Evolutionary conservation across 1,140 invertebrate species (phyloP), one percentile per base, ranked within the genome.

Genomic region (Reticulitermes speratus): DNA sequence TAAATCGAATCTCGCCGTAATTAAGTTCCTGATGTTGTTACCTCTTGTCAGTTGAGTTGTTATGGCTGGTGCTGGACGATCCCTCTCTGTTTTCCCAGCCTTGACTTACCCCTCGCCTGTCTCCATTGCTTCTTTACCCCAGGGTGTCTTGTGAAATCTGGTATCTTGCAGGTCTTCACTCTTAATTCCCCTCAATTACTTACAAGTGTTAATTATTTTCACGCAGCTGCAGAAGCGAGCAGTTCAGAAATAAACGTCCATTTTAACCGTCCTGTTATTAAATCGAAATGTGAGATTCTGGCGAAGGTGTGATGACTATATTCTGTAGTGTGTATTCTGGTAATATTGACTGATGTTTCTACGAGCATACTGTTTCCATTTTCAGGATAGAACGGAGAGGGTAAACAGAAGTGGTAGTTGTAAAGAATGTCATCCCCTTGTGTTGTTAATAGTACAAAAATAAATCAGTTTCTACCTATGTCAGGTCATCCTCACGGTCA

Each of bases 171-270:
- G 65, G 65, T 30, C n/a, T 75, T 30, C 65, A 30, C 0, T 75
- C n/a, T 25, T 75, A 30, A 75, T 30, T 75, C 65, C 14, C 30
- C 65, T 75, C 30, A 6, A 75, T 75, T 75, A 75, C 25, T 11
- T 75, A 75, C 65, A 11, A 30, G 65, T 75, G 65, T 75, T 75
- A 75, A 75, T 75, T 75, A 75, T 75, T 75, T 30, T 75, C n/a
- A 30, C 7, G n/a, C 8, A n/a, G n/a, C 65, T 30, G 25, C 25
- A 75, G 59, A 9, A 65, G 21, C 19, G 59, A 65, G 8, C 8
- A 19, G 59, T n/a, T 65, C 21, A 12, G 19, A 12, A 65, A 12
- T 65, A 65, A 65, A 12, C 59, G 59, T n/a, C 21, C 19, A 65
- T 65, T 23, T 65, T 65, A 65, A 65, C 8, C 16, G 3, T 65